Evolutionary conservation across 92 coral and sea anemone genomes (phyloP).

Genomic region (Heliopora coerulea): DNA sequence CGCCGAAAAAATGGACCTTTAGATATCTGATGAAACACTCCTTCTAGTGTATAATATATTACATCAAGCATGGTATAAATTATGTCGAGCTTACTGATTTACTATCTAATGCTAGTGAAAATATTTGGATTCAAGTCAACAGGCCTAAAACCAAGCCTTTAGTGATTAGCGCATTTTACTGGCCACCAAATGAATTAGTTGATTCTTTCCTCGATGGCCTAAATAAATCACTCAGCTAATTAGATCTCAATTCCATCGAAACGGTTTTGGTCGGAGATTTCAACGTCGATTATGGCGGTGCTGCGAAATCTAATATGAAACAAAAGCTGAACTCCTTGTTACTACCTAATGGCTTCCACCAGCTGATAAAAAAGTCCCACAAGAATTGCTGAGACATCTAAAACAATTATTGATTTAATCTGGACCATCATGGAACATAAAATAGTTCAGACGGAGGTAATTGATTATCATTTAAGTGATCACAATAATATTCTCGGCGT

Average conservation of each 20-base stretch:
- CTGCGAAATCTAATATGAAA: background rate
- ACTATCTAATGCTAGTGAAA: background rate
- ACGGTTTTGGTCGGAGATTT: no score
- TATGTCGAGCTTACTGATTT: constrained; percentile 26
- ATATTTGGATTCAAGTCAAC: background rate
- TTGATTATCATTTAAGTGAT: constrained; percentile 39
- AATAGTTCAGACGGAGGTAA: constrained; percentile 43
- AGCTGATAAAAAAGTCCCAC: constrained; percentile 42
- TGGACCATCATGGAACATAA: constrained; percentile 32
- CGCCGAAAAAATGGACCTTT: no score
- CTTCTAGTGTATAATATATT: no score
- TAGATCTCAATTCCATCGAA: background rate
- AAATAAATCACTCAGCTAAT: background rate
- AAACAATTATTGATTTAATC: no score
- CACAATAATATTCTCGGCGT: constrained; percentile 39
- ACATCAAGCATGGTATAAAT: constrained; percentile 21
- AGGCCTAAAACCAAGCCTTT: background rate
- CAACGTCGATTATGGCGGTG: background rate
- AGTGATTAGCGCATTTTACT: background rate
- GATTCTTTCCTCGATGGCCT: no score
- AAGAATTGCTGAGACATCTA: constrained; percentile 48
- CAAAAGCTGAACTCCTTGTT: background rate
- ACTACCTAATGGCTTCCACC: background rate
- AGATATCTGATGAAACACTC: no score
- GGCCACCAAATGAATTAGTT: no score